Evolutionary conservation across 2,797 vertebrate genomes (phyloP), one percentile per base, ranked within the genome.

Genomic region (Oryzias dopingdopingensis): DNA sequence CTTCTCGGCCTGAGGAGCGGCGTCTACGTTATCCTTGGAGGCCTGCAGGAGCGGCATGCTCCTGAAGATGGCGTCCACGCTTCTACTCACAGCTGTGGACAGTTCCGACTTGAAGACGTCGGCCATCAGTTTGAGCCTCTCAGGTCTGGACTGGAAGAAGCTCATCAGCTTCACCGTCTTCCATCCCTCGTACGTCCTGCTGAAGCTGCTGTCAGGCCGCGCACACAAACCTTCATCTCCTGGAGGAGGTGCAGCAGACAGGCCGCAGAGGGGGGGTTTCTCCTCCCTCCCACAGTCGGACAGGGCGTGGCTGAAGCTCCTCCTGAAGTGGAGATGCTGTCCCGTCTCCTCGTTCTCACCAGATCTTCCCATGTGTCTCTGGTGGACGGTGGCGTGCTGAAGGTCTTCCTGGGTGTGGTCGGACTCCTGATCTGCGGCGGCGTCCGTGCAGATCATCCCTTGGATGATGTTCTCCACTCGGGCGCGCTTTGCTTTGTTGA

Each of bases 401-500:
- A 81, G 91, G 61, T 67, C 81, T 24, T 78, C 86, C 52, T 23
- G 55, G 17, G 26, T 7, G 23, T 29, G 45, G 8, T 76, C 70
- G 1, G 42, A 17, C 49, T 63, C 2, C 43, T 49, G 59, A 0
- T 44, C 52, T 49, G 56, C 22, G n/a, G 4, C 47, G 46, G 56
- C 26, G 14, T 73, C 77, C 29, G 62, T 58, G 42, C 51, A 47
- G 54, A 62, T 90, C 90, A 95, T 95, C 58, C 92, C 91, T 83
- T 62, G 92, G 75, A 95, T 84, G 51, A 95, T 95, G 63, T 91
- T 94, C 75, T 96, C 94, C 45, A 95, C 94, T 74, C 94, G 90
- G 55, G 93, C 92, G 26, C 92, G 84, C 82, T 96, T 96, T 16
- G 92, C 93, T 72, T 45, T 87, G 41, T 83, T 56, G 0, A 71